Evolutionary conservation across 1,140 invertebrate species (phyloP), one percentile per base, ranked within the genome.

Genomic region (Brachionus calyciflorus): DNA sequence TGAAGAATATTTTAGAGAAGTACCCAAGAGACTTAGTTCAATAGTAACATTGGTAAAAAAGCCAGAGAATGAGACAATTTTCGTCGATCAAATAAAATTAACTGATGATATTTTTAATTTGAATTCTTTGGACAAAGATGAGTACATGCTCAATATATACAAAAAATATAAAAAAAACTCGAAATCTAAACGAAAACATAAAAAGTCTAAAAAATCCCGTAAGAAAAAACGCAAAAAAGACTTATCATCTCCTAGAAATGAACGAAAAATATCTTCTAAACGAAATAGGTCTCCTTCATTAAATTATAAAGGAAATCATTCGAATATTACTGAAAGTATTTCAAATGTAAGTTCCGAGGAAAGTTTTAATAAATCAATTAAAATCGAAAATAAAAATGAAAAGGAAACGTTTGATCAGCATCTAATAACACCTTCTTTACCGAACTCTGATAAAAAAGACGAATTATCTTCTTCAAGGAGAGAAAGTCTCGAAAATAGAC

Each of bases 61-160:
- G 14, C 30, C 30, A 37, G 19, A 19, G 19, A 33, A 17, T n/a
- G 55, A 33, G n/a, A 60, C 19, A 60, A 60, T 37, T 60, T 26
- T 5, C 33, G 33, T 5, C 9, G 9, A 37, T 37, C 4, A 37
- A 37, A 17, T n/a, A n/a, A n/a, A 63, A 21, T 37, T 63, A 40
- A 63, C 30, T 19, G 57, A 17, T 17, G 57, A 63, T 63, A 40
- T 63, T 17, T 63, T 63, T 63, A 63, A 63, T 40, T 33, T 63
- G 19, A 63, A 63, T 30, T 63, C 57, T 37, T 40, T 63, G 10
- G 57, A 63, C n/a, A 28, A 24, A 7, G 33, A 24, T 55, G 53
- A 55, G 3, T 55, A 55, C 26, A 9, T 55, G 21, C 5, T 55
- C 28, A 28, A 55, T 55, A 55, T n/a, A 21, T 14, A n/a, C n/a